Evolutionary conservation across 2,888 invertebrate genomes (phyloP), one percentile per base, ranked within the genome.

Genomic region (Plebejus argus): DNA sequence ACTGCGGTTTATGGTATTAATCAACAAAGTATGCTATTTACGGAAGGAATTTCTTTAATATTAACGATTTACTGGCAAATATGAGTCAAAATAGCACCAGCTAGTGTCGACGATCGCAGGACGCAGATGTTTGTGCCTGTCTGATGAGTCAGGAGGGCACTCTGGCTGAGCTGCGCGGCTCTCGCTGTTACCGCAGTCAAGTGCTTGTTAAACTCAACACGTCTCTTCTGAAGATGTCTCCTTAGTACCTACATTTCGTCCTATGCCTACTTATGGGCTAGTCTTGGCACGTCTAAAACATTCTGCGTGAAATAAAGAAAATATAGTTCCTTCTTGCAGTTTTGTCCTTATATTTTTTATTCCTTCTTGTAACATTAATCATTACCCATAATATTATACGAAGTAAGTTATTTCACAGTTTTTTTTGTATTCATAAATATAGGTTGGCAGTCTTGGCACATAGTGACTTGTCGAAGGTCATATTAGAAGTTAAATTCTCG

Each of bases 131-230:
- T 82, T 82, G 81, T 80, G 81, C 82, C 81, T 81, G 81, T 82
- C 80, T 81, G 81, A 78, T 79, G 82, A 80, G 79, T 81, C 81
- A 81, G 80, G 79, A 84, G 82, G 77, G 80, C 81, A 81, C 83
- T 83, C 81, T 79, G 81, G 81, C 79, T 81, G 81, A 83, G 83
- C 80, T 79, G 79, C 76, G 76, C 78, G 79, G 84, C 86, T 86
- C 87, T 88, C 86, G 88, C 85, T 89, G 89, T 88, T 81, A 86
- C 86, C 85, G 87, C 85, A 87, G 86, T 86, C 85, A 83, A 91
- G 93, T 87, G 90, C 88, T 90, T 89, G 90, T 93, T 91, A 80
- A 80, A 82, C 82, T 81, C 90, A 91, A 90, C 91, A 87, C 88
- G 91, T 90, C 91, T 91, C 87, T 86, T 85, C 85, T 86, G 84